These are phyloP conservation scores for Sesamia inferens DNA, from an alignment of 2,888 invertebrate species.

Conservation along the genomic window DNA sequence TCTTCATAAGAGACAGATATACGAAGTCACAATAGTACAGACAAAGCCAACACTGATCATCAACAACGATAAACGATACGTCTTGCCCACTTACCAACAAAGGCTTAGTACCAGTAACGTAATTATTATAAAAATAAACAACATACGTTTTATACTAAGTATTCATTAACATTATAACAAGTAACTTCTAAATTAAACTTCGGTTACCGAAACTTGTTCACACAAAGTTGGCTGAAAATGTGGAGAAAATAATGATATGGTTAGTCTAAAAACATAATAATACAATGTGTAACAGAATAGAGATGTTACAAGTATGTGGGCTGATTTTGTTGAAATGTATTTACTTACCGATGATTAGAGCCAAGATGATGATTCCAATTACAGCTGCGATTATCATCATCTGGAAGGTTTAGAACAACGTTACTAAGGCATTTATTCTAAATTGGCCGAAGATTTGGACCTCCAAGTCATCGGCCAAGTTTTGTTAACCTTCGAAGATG, in stretches of 20 bases:
- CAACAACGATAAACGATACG: conserved; percentile 78
- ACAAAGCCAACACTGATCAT: conserved; percentile 84
- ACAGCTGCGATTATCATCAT: conserved; percentile 98
- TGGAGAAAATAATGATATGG: conserved; percentile 82
- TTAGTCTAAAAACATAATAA: conserved; percentile 81
- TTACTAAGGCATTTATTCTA: conserved; percentile 5
- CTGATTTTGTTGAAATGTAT: conserved; percentile 1
- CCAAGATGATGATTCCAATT: conserved; percentile 95
- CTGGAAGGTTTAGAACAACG: conserved; percentile 79
- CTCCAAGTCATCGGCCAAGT: neutral
- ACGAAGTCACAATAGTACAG: conserved; percentile 81
- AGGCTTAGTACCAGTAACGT: conserved; percentile 79
- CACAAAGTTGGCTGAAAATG: conserved; percentile 89
- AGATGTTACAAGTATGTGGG: conserved; percentile 52
- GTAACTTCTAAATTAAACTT: conserved; percentile 85
- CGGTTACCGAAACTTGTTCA: conserved; percentile 88
- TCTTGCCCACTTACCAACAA: conserved; percentile 84
- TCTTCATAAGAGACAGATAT: conserved; percentile 72
- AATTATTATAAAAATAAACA: conserved; percentile 75
- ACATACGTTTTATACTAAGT: conserved; percentile 81
- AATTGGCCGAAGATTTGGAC: neutral
- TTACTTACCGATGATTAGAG: conserved; percentile 96
- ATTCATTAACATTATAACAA: conserved; percentile 81
- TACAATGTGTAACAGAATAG: conserved; percentile 66
- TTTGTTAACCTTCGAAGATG: neutral